These are phyloP conservation scores for Bubo bubo DNA, from an alignment of 2,113 vertebrate genomes.

Conservation along the genomic window DNA sequence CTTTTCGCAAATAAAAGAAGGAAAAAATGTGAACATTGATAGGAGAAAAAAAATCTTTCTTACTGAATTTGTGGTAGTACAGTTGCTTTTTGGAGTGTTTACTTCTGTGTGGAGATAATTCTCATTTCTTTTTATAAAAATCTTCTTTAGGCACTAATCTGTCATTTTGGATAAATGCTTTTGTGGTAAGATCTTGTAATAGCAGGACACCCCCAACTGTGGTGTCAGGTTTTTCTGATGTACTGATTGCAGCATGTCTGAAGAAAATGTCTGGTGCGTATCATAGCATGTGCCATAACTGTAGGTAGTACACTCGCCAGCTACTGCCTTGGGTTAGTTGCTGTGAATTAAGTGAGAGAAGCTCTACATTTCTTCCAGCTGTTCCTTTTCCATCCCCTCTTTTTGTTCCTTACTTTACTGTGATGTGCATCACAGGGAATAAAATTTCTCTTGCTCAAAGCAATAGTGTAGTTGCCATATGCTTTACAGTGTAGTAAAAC, in stretches of 20 bases:
- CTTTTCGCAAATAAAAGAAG: not conserved
- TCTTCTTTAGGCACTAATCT: not conserved
- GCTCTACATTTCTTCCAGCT: not conserved
- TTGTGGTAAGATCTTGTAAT: slow-evolving; percentile 24
- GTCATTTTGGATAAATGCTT: slow-evolving; percentile 26
- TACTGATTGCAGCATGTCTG: slow-evolving; percentile 43
- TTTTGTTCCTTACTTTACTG: not conserved
- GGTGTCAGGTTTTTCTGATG: slow-evolving; percentile 24
- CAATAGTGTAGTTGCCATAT: not conserved
- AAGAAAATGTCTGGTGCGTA: not conserved
- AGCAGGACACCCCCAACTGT: slow-evolving; percentile 4
- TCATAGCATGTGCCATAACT: not conserved
- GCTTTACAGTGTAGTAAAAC: not conserved
- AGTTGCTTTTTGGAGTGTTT: not conserved
- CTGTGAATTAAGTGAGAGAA: slow-evolving; percentile 8
- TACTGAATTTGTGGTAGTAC: not conserved
- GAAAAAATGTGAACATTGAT: not conserved
- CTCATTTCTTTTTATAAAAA: not conserved
- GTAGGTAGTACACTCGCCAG: not conserved
- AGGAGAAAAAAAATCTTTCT: not conserved
- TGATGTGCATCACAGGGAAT: not conserved
- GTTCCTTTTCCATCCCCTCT: not conserved
- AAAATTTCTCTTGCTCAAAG: not conserved
- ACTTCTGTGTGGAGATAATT: not conserved
- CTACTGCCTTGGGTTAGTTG: not conserved